Percentiles rank a stretch among this genome's conserved stretches.
Conservation (phyloP, 2,113 vertebrate genomes). For the Reinhardtius hippoglossoides region DNA sequence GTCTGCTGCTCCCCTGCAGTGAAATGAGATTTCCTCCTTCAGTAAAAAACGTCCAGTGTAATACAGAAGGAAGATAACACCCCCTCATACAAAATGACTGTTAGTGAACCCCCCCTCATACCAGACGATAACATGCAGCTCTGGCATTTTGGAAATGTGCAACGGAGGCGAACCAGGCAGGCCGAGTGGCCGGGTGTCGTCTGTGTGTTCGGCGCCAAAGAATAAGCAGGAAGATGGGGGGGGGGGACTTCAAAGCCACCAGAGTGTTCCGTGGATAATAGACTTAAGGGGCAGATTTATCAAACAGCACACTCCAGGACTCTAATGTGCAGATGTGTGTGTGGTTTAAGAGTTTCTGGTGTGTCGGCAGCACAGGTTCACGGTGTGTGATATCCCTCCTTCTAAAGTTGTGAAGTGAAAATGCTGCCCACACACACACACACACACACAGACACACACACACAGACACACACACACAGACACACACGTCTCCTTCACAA, state of each 20-base stretch:
- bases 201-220: slow-evolving; percentile 60
- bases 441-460: too few relatives aligned
- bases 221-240: slow-evolving; percentile 62
- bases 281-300: slow-evolving; percentile 79
- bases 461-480: too few relatives aligned
- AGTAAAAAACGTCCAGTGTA: not conserved
- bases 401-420: not conserved
- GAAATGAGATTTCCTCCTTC: not conserved
- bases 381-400: slow-evolving; percentile 32
- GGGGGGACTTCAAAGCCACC: slow-evolving; percentile 78
- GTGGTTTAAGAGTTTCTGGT: slow-evolving; percentile 29
- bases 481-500: too few relatives aligned
- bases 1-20: not conserved
- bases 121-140: slow-evolving; percentile 35
- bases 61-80: slow-evolving; percentile 9
- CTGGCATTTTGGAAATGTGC: slow-evolving; percentile 51
- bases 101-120: slow-evolving; percentile 7
- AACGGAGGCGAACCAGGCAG: slow-evolving; percentile 53
- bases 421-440: slow-evolving; percentile 4
- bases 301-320: slow-evolving; percentile 72
- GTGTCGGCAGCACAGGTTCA: slow-evolving; percentile 24
- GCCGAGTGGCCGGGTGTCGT: slow-evolving; percentile 48
- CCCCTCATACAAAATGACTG: slow-evolving; percentile 21
- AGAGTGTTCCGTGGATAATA: slow-evolving; percentile 75
- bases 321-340: slow-evolving; percentile 58